A percentile compares a stretch with the other conserved stretches of the same genome.
Evolutionary conservation across 1,140 invertebrate genomes (phyloP).

Genomic region (Homalodisca vitripennis): DNA sequence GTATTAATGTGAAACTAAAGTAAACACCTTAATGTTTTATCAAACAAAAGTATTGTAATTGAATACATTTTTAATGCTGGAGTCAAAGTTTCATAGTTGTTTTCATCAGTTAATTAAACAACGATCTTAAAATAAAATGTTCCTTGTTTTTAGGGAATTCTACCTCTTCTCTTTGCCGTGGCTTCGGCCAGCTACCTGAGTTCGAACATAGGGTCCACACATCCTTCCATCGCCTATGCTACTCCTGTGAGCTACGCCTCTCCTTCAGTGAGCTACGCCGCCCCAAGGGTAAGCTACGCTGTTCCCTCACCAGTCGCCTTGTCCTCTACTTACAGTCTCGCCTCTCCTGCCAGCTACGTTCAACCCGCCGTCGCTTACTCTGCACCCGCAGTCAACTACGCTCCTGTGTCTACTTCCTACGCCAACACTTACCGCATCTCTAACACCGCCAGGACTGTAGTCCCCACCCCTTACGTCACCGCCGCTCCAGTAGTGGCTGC

Average conservation of each 20-base stretch:
- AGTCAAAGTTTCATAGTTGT: too few species aligned
- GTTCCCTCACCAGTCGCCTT: constrained; percentile 25
- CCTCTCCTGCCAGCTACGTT: constrained; percentile 34
- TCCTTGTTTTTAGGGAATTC: constrained; percentile 15
- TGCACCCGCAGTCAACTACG: neutral
- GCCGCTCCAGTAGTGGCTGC: constrained; percentile 43
- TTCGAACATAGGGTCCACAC: constrained; percentile 34
- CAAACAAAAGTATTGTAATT: too few species aligned
- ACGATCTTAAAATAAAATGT: too few species aligned
- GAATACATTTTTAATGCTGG: too few species aligned
- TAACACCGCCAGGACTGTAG: constrained; percentile 33
- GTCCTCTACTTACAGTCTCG: constrained; percentile 29
- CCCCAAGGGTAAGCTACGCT: constrained; percentile 38
- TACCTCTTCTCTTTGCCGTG: constrained; percentile 24
- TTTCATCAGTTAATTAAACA: too few species aligned
- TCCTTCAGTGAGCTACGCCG: constrained; percentile 34
- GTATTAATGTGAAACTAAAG: too few species aligned
- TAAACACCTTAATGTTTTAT: too few species aligned
- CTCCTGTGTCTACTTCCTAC: constrained; percentile 32
- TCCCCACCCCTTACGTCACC: constrained; percentile 15
- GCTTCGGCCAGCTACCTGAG: constrained; percentile 28
- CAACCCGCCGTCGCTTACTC: neutral
- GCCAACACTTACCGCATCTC: constrained; percentile 39
- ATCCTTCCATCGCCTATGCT: constrained; percentile 40
- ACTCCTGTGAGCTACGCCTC: constrained; percentile 34